Evolutionary conservation across 2,113 vertebrate species (phyloP), one percentile per base, ranked within the genome.

Genomic region (Sylvilagus bachmani): DNA sequence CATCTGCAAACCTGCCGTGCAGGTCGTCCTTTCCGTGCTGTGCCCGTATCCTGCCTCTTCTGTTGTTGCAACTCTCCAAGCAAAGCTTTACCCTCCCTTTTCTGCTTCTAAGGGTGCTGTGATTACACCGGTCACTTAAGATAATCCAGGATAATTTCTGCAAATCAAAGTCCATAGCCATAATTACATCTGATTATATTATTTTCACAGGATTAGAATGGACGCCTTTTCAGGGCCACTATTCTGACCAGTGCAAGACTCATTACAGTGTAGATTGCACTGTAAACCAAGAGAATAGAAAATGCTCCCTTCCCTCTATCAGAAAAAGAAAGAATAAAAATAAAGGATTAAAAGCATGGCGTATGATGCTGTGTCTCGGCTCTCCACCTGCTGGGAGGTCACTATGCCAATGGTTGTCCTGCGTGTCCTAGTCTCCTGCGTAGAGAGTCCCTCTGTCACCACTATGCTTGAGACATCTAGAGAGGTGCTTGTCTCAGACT

Each of bases 221-320:
- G 53, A 33, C 3, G 77, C 69, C 19, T 91, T 86, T 73, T 12
- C 11, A 38, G 55, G 31, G 51, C 29, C 49, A 74, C 81, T 81
- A 75, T 81, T 86, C 69, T 75, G 14, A n/a, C n/a, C 75, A 77
- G 25, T 38, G 77, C 51, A 70, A 25, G 83, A n/a, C 21, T 70
- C 69, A 25, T 27, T 78, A n/a, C 81, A 69, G 10, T 91, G 11
- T 79, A 79, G 51, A 67, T 49, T 89, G 11, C 61, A 61, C 58
- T 89, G 89, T 87, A 69, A 95, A 75, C 24, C 8, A 10, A 90
- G 25, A 69, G 53, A 85, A 6, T 64, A 73, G 61, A 77, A 83
- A 64, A 84, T 71, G 55, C 64, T 55, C 29, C 11, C n/a, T 44
- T 44, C 44, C 44, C 44, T 44, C 44, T 44, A 44, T 44, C 6